A percentile compares a stretch with the other conserved stretches of the same genome.
phyloP scores from a whole-genome alignment of 2,113 vertebrate genomes.

The Oceanodroma tethys region DNA sequence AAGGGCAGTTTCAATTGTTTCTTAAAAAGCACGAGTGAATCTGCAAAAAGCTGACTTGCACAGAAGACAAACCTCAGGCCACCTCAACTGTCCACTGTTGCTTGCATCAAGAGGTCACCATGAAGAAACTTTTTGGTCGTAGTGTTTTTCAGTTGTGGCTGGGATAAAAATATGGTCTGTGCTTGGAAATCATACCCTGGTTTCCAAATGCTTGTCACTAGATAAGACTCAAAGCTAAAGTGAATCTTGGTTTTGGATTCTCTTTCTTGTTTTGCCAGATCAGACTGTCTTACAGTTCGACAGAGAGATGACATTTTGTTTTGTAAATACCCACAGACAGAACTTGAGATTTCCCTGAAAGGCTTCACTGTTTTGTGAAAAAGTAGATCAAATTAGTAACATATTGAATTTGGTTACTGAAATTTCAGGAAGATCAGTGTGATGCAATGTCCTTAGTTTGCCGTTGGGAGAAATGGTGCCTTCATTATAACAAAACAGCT shows the following conservation, averaged over 20 bases:
- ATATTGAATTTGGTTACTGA: background rate
- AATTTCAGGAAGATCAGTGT: background rate
- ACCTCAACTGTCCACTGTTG: background rate
- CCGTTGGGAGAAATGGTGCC: slow-evolving; percentile 13
- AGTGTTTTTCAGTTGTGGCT: background rate
- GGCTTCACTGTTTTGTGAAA: background rate
- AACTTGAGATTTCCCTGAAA: background rate
- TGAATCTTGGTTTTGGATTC: background rate
- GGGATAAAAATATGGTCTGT: background rate
- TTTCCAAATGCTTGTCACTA: background rate
- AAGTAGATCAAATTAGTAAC: slow-evolving; percentile 2
- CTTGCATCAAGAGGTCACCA: background rate
- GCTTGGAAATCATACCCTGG: background rate
- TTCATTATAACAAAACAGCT: slow-evolving; percentile 9
- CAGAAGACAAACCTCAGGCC: background rate
- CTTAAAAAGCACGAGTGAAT: background rate
- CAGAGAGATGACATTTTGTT: background rate
- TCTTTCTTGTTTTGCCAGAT: background rate
- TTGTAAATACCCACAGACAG: background rate
- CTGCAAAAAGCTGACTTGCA: background rate
- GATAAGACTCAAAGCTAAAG: background rate
- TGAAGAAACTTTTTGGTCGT: background rate
- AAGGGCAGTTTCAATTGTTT: background rate
- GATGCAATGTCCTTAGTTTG: slow-evolving; percentile 37
- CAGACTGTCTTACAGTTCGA: background rate